phyloP scores from a whole-genome alignment of 2,113 vertebrate genomes.

The Puma concolor region DNA sequence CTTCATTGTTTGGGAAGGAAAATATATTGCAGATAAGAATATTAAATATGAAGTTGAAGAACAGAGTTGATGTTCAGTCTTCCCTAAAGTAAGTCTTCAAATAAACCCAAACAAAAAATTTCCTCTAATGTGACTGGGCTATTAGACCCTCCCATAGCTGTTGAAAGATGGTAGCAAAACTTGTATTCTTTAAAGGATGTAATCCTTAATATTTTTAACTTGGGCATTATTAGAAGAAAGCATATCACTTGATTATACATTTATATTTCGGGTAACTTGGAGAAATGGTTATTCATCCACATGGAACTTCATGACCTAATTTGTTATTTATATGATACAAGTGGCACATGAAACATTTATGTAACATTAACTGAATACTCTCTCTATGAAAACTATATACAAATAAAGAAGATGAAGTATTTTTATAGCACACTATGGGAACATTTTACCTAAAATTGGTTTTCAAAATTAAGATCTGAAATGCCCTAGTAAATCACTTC shows the following conservation, averaged over 20 bases:
- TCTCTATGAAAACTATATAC: background rate
- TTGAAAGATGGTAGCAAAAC: background rate
- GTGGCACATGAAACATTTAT: constrained; percentile 24
- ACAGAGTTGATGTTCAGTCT: background rate
- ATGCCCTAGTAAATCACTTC: background rate
- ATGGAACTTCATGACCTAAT: background rate
- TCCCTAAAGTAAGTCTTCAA: background rate
- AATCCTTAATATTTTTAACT: constrained; percentile 18
- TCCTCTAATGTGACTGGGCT: background rate
- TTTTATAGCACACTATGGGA: background rate
- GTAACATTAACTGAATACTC: background rate
- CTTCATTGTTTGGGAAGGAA: background rate
- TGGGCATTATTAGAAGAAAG: background rate
- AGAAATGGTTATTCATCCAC: background rate
- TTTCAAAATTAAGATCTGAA: constrained; percentile 39
- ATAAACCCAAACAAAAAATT: background rate
- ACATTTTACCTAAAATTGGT: constrained; percentile 6
- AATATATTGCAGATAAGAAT: background rate
- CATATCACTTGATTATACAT: background rate
- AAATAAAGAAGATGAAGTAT: background rate
- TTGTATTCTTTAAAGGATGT: background rate
- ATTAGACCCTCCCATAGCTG: background rate
- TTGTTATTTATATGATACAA: constrained; percentile 19
- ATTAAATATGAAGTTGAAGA: background rate
- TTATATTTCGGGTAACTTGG: background rate